Evolutionary conservation across 2,113 vertebrate species (phyloP).

Genomic region (Acrocephalus arundinaceus): DNA sequence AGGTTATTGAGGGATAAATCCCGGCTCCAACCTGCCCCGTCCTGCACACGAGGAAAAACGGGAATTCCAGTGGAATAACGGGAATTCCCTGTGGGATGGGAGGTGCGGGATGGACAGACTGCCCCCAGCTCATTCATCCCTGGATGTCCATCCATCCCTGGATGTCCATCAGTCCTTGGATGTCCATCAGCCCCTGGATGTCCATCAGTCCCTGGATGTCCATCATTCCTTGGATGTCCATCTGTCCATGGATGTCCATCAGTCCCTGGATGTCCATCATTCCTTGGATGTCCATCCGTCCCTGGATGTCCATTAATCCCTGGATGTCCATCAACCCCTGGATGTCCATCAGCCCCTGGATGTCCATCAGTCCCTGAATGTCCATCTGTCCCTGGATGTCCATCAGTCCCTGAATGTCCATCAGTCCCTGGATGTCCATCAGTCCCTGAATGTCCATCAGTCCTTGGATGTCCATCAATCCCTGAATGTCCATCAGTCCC

Average conservation of each 20-base stretch:
- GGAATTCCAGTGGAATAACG: not conserved
- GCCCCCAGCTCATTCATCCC: not conserved
- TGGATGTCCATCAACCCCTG: not conserved
- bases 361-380: too few relatives aligned
- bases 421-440: too few relatives aligned
- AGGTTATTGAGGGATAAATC: not conserved
- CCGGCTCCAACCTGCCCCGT: not conserved
- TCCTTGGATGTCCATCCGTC: not conserved
- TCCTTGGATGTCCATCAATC: too few relatives aligned
- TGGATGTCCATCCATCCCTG: not conserved
- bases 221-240: not conserved
- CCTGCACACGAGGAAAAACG: not conserved
- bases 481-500: not conserved
- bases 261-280: not conserved
- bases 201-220: not conserved
- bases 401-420: too few relatives aligned
- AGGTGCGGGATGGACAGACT: not conserved
- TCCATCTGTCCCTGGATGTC: too few relatives aligned
- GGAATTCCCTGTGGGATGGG: fast-evolving
- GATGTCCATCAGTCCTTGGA: not conserved
- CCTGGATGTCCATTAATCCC: not conserved
- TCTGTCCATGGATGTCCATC: not conserved
- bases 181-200: not conserved
- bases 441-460: too few relatives aligned
- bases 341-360: not conserved